phyloP scores from a whole-genome alignment of 2,113 vertebrate genomes.

The Vimba vimba region DNA sequence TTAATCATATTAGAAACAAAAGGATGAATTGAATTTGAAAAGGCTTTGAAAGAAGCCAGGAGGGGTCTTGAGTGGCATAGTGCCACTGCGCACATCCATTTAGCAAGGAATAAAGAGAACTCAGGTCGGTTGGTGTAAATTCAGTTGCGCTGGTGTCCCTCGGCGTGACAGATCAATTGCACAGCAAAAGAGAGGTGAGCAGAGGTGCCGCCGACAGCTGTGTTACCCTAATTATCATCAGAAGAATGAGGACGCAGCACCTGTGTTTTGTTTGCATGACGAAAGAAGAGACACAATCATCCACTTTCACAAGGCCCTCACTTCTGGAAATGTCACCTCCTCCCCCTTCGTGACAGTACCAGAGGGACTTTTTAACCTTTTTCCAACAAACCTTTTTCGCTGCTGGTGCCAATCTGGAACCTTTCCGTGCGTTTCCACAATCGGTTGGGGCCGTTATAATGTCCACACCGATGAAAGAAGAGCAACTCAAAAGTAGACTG shows the following conservation, averaged over 20 bases:
- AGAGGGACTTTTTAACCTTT: not conserved
- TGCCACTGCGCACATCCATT: not conserved
- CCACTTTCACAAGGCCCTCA: conserved; percentile 7
- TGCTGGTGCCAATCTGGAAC: conserved; percentile 8
- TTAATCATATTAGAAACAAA: conserved; percentile 44
- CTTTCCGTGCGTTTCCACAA: not conserved
- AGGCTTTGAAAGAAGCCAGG: not conserved
- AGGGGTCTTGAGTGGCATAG: conserved; percentile 29
- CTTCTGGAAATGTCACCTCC: conserved; percentile 23
- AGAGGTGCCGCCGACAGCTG: conserved; percentile 46
- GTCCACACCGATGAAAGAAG: not conserved
- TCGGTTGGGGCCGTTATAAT: not conserved
- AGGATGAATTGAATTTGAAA: conserved; percentile 34
- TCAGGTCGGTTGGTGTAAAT: conserved; percentile 22
- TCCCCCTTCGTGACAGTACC: conserved; percentile 1
- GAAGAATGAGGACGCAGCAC: conserved; percentile 36
- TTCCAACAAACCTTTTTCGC: not conserved
- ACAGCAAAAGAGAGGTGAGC: conserved; percentile 41
- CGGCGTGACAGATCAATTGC: conserved; percentile 34
- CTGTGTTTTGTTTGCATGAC: conserved; percentile 47
- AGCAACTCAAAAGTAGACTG: not conserved
- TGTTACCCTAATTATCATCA: conserved; percentile 40
- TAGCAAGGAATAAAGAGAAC: conserved; percentile 16
- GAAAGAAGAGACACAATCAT: conserved; percentile 25
- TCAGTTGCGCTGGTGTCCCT: not conserved